Conservation (phyloP, 2,797 vertebrate species). For the Corythornis leucogaster region DNA sequence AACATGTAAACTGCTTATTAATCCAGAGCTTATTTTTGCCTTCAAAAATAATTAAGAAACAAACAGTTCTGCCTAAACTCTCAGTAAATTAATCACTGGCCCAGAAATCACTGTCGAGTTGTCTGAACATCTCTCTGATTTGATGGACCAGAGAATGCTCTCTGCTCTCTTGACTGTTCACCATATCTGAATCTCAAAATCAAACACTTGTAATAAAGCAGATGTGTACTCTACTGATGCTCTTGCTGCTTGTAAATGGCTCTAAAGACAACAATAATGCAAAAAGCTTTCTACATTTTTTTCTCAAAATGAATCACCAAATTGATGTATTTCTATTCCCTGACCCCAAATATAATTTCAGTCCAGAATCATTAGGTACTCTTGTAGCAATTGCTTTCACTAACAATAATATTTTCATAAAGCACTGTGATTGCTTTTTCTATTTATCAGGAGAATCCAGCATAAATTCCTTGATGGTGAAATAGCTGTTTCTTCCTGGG, state of each 20-base stretch:
- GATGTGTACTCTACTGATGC: neutral
- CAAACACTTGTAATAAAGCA: neutral
- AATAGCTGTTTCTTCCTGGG: neutral
- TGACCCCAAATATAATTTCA: neutral
- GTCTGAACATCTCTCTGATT: neutral
- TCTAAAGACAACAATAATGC: neutral
- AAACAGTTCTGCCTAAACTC: neutral
- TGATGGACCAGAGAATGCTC: neutral
- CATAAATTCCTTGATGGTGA: conserved; percentile 4
- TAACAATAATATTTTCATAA: neutral
- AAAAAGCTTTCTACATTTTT: neutral
- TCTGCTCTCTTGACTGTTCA: neutral
- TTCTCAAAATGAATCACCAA: conserved; percentile 3
- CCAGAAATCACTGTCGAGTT: neutral
- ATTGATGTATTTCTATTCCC: neutral
- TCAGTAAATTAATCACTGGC: neutral
- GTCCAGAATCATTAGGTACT: neutral
- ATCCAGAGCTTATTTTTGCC: neutral
- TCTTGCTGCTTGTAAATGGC: neutral
- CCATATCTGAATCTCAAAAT: conserved; percentile 19
- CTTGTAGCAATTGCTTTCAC: neutral
- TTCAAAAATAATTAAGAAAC: neutral
- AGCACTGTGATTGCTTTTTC: neutral
- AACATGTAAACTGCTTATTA: neutral
- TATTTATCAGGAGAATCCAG: neutral